Evolutionary conservation across 2,113 vertebrate species (phyloP).

Genomic region (Theristicus caerulescens): DNA sequence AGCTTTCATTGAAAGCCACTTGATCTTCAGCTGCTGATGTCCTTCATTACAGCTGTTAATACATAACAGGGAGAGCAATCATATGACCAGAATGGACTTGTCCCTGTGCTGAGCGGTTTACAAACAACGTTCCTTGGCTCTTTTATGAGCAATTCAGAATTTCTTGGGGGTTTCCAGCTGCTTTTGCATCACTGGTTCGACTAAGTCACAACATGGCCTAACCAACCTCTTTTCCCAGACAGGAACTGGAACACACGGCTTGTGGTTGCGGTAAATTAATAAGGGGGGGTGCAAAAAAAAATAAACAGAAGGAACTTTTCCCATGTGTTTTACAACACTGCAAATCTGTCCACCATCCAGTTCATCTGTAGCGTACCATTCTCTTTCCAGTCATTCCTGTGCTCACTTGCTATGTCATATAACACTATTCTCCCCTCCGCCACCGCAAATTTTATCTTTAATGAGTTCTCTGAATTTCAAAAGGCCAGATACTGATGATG

Average conservation of each 20-base stretch:
- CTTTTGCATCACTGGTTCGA: neutral
- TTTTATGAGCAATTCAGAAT: slow-evolving; percentile 59
- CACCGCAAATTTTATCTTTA: neutral
- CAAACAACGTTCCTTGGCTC: slow-evolving; percentile 32
- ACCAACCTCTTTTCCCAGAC: slow-evolving; percentile 61
- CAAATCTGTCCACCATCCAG: slow-evolving; percentile 57
- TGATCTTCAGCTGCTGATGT: neutral
- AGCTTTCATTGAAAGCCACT: neutral
- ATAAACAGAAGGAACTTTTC: slow-evolving; percentile 68
- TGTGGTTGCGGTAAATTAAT: slow-evolving; percentile 72
- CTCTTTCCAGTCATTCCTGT: slow-evolving; percentile 28
- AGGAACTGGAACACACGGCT: slow-evolving; percentile 63
- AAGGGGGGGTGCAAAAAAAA: neutral
- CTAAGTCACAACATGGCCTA: slow-evolving; percentile 10
- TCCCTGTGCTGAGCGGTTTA: slow-evolving; percentile 32
- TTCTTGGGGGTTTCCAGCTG: slow-evolving; percentile 69
- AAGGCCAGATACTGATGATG: neutral
- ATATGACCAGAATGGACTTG: neutral
- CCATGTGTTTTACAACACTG: slow-evolving; percentile 53
- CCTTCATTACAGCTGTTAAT: slow-evolving; percentile 23
- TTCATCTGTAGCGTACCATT: slow-evolving; percentile 54
- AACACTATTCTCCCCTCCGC: neutral
- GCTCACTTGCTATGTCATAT: neutral
- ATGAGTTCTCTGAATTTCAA: neutral
- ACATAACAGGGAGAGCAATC: neutral